phyloP scores from a whole-genome alignment of 2,888 invertebrate species.

The Arctia plantaginis region DNA sequence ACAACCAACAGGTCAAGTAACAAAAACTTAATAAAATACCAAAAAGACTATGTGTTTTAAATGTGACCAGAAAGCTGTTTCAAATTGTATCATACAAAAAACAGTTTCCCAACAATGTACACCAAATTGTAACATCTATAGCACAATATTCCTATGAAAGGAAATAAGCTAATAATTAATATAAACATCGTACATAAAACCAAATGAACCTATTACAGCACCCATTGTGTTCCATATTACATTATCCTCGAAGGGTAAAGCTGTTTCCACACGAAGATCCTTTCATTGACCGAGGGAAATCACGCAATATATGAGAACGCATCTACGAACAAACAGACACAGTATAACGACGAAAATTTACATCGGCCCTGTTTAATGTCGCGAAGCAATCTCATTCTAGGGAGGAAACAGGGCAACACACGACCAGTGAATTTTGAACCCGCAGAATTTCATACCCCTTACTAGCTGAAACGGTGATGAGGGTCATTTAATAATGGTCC shows the following conservation, averaged over 20 bases:
- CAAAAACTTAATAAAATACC: constrained; percentile 15
- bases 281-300: constrained; percentile 71
- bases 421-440: constrained; percentile 67
- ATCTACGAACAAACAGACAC: constrained; percentile 73
- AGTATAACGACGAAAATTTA: constrained; percentile 81
- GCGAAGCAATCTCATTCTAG: constrained; percentile 83
- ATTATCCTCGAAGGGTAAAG: constrained; percentile 52
- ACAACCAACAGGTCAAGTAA: background rate
- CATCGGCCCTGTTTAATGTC: constrained; percentile 84
- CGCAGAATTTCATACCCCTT: constrained; percentile 50
- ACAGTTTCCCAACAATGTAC: constrained; percentile 30
- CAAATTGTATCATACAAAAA: constrained; percentile 20
- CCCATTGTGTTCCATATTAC: constrained; percentile 55
- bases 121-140: constrained; percentile 42
- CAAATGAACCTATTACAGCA: constrained; percentile 51
- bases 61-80: constrained; percentile 24
- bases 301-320: constrained; percentile 63
- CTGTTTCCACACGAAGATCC: constrained; percentile 56
- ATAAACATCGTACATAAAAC: constrained; percentile 56
- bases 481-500: constrained; percentile 65
- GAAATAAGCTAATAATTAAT: constrained; percentile 50
- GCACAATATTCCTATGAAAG: constrained; percentile 25
- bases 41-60: constrained; percentile 21
- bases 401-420: constrained; percentile 72
- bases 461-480: constrained; percentile 41